These are phyloP conservation scores for Psephotus haematonotus DNA, from an alignment of 2,113 vertebrate genomes.

Conservation along the genomic window DNA sequence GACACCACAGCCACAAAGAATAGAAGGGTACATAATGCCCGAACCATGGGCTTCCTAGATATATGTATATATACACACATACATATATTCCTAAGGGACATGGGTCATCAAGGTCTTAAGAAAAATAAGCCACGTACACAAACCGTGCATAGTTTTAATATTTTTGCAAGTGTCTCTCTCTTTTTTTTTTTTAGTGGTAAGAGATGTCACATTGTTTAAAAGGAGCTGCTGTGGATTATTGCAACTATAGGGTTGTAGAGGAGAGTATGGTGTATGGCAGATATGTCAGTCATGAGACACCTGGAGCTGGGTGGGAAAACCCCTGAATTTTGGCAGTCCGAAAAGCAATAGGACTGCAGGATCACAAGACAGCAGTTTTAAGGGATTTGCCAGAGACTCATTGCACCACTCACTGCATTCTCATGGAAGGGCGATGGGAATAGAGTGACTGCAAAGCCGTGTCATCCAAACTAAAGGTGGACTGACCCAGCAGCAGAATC, in stretches of 20 bases:
- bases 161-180: neutral
- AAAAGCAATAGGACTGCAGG: neutral
- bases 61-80: neutral
- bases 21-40: neutral
- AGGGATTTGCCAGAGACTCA: neutral
- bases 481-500: neutral
- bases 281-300: rapidly evolving
- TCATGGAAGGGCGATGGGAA: neutral
- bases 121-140: neutral
- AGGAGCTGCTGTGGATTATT: neutral
- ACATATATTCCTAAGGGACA: neutral
- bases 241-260: neutral
- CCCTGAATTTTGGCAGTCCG: neutral
- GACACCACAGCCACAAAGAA: neutral
- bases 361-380: rapidly evolving
- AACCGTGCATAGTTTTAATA: neutral
- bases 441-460: neutral
- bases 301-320: neutral
- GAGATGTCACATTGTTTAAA: neutral
- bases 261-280: neutral
- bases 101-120: neutral
- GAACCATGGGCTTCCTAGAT: neutral
- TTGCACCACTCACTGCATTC: neutral
- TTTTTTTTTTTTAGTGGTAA: neutral
- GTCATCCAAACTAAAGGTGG: neutral